Base-by-base conservation (phyloP, 2,797 vertebrate species). In the Melopsittacus undulatus region DNA sequence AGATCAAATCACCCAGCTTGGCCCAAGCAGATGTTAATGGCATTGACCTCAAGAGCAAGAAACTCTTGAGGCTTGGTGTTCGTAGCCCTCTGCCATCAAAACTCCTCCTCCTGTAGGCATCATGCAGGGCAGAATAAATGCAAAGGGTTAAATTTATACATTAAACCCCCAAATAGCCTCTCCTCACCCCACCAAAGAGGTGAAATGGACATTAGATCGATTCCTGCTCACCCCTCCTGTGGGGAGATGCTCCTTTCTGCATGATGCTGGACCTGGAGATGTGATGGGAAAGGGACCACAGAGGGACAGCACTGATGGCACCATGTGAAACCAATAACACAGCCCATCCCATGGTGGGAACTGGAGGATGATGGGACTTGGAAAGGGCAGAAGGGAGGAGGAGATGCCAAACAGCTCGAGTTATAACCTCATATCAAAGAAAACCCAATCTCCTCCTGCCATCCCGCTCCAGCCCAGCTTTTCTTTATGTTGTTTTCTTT, bases 181-280 rank as follows among this genome's bases (percentile, higher is more conserved):
- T 82, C 24, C 36, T 19, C 27, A 74, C 17, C 83, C 81, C 61
- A 86, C 52, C 62, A 46, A 61, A 72, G 84, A 74, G 76, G 68
- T 38, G 63, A 7, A 56, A 32, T 11, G 34, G 70, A 59, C 7
- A 0, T 45, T 22, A 36, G 66, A 30, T 0, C 0, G 0, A 86
- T 38, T 81, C 61, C 57, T 91, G 68, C 84, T 94, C 84, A 56
- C 64, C 30, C 6, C 29, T 24, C 2, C 54, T 22, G 0, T 11
- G 48, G 48, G 10, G n/a, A n/a, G 24, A 40, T 19, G 49, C 19
- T 66, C 70, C 36, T 7, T 63, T 45, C 13, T 0, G 1, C 9
- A 1, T 5, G 21, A 6, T 36, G 40, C 38, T 49, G 77, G 57
- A 42, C n/a, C 34, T 15, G 72, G 57, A 68, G 30, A 52, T 38